Conservation (phyloP, 2,888 invertebrate species). For the Euproctis similis region DNA sequence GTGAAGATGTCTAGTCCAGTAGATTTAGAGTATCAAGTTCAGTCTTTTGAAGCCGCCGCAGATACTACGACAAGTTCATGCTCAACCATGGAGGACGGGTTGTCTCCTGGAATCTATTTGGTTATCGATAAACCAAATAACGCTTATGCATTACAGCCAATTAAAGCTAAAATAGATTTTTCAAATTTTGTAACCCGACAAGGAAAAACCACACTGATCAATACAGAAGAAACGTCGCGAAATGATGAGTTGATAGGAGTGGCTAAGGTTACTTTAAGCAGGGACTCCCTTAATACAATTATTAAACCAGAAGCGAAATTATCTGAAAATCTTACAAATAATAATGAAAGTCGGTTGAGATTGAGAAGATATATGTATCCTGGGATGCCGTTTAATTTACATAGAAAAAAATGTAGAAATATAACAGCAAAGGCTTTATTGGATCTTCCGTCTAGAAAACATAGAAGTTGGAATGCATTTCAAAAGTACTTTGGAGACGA, state of each 20-base stretch:
- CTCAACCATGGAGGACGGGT: conserved; percentile 3
- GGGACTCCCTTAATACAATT: conserved; percentile 40
- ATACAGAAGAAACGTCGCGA: conserved; percentile 20
- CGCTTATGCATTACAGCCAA: conserved; percentile 36
- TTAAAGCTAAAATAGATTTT: conserved; percentile 17
- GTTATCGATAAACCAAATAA: conserved; percentile 34
- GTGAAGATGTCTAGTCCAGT: conserved; percentile 52
- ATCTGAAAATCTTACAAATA: conserved; percentile 25
- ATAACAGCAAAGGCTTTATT: neutral
- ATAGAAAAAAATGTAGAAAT: neutral
- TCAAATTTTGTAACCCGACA: conserved; percentile 12
- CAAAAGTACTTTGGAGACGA: conserved; percentile 45
- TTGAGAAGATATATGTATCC: neutral
- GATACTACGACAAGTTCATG: neutral
- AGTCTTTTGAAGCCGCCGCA: conserved; percentile 30
- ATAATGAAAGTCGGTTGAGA: neutral
- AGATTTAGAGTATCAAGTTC: conserved; percentile 52
- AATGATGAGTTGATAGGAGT: conserved; percentile 11
- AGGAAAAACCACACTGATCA: conserved; percentile 5
- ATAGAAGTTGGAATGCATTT: conserved; percentile 36
- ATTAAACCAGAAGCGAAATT: conserved; percentile 37
- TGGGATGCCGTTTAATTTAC: neutral
- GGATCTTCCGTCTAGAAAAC: conserved; percentile 2
- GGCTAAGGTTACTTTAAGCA: conserved; percentile 34
- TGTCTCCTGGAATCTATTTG: conserved; percentile 45